A percentile compares a stretch with the other conserved stretches of the same genome.
These are phyloP conservation scores for Chironomus riparius DNA, from an alignment of 2,888 invertebrate species.

Conservation along the genomic window DNA sequence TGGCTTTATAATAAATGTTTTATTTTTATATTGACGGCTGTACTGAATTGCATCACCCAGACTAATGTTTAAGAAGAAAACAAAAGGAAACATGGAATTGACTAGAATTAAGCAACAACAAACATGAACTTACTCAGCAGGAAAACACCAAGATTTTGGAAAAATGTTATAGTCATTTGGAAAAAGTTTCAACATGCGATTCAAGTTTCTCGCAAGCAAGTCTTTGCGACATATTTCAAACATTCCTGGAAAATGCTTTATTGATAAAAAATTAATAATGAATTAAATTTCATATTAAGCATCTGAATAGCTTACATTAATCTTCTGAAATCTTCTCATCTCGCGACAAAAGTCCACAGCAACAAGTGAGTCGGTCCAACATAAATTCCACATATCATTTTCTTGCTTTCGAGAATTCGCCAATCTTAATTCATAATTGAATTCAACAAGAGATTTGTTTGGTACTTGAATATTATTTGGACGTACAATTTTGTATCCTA, in stretches of 20 bases:
- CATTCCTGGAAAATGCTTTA: slow-evolving; percentile 78
- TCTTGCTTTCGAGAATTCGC: slow-evolving; percentile 47
- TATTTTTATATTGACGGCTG: slow-evolving; percentile 58
- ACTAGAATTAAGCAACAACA: not conserved
- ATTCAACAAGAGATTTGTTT: slow-evolving; percentile 52
- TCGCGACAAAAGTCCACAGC: slow-evolving; percentile 79
- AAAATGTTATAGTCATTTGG: slow-evolving; percentile 87
- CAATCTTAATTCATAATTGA: slow-evolving; percentile 36
- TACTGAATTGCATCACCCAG: slow-evolving; percentile 65
- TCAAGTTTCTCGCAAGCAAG: slow-evolving; percentile 77
- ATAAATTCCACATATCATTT: slow-evolving; percentile 78
- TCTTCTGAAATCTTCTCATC: slow-evolving; percentile 85
- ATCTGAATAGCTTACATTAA: slow-evolving; percentile 47
- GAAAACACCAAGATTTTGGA: slow-evolving; percentile 89
- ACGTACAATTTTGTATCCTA: slow-evolving; percentile 18
- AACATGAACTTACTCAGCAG: slow-evolving; percentile 63
- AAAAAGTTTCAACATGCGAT: slow-evolving; percentile 79
- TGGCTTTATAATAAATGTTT: slow-evolving; percentile 83
- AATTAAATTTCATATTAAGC: not conserved
- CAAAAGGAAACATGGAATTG: not conserved
- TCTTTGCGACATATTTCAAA: slow-evolving; percentile 83
- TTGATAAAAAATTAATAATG: not conserved
- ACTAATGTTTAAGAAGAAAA: slow-evolving; percentile 37
- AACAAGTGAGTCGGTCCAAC: slow-evolving; percentile 83
- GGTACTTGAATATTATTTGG: not conserved